Evolutionary conservation across 2,113 vertebrate species (phyloP).

Genomic region (Sminthopsis crassicaudata): DNA sequence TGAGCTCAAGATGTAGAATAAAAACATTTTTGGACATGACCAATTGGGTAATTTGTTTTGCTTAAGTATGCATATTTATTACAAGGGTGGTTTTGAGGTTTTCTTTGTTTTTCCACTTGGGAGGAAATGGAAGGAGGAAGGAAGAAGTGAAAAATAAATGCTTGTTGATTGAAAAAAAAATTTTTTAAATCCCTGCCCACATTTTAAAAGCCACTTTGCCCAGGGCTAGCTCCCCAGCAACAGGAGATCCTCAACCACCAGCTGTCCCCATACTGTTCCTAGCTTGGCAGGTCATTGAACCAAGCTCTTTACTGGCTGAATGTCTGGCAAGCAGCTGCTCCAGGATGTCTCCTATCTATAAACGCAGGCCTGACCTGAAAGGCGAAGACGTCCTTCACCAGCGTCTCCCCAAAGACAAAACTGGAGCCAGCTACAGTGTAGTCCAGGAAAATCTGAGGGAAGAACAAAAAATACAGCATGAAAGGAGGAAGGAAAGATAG

Average conservation of each 20-base stretch:
- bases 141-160: not conserved
- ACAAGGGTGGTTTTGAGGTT: not conserved
- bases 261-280: not conserved
- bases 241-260: not conserved
- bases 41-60: not conserved
- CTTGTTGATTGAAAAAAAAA: not conserved
- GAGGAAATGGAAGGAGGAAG: not conserved
- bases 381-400: conserved; percentile 89
- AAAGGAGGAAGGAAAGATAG: not conserved
- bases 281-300: not conserved
- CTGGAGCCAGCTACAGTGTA: conserved; percentile 91
- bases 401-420: conserved; percentile 91
- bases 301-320: not conserved
- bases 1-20: not conserved
- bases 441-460: conserved; percentile 89
- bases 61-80: not conserved
- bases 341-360: not conserved
- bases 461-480: not conserved
- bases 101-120: not conserved
- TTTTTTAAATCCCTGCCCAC: too few relatives aligned
- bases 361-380: conserved; percentile 90
- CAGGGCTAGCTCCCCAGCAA: not conserved
- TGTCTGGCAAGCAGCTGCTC: not conserved
- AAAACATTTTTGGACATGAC: not conserved
- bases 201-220: not conserved